phyloP scores from a whole-genome alignment of 92 coral and sea anemone genomes.

The Paragorgia papillata region DNA sequence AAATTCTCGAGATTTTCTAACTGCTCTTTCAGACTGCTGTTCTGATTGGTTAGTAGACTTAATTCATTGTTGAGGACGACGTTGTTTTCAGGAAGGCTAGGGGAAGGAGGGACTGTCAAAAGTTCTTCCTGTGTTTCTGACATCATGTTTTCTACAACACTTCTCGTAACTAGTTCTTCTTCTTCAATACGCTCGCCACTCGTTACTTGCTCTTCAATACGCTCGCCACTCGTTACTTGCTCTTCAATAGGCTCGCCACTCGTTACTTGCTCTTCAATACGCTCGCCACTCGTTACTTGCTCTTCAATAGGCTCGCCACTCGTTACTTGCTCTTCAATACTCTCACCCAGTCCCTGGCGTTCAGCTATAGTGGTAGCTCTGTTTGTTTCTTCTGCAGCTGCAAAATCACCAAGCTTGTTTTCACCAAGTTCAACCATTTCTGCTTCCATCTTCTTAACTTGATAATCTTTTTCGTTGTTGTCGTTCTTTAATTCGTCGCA shows the following conservation, averaged over 20 bases:
- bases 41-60: neutral
- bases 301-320: too few species aligned
- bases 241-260: slow-evolving; percentile 44
- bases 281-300: slow-evolving; percentile 20
- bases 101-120: neutral
- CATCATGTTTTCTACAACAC: slow-evolving; percentile 11
- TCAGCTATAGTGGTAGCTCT: slow-evolving; percentile 51
- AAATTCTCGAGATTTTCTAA: slow-evolving; percentile 11
- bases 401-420: slow-evolving; percentile 60
- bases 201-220: too few species aligned
- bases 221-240: slow-evolving; percentile 51
- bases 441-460: neutral
- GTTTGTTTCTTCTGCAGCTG: slow-evolving; percentile 56
- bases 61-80: neutral
- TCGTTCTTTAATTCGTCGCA: slow-evolving; percentile 44
- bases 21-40: slow-evolving; percentile 3
- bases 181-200: slow-evolving; percentile 12
- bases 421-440: slow-evolving; percentile 71
- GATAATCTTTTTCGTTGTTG: slow-evolving; percentile 21
- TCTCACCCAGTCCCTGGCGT: slow-evolving; percentile 38
- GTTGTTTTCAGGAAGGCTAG: neutral
- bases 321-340: slow-evolving; percentile 52
- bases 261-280: too few species aligned
- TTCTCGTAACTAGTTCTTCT: neutral
- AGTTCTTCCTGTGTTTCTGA: neutral